Evolutionary conservation across 2,797 vertebrate species (phyloP).

Genomic region (Pygocentrus nattereri): DNA sequence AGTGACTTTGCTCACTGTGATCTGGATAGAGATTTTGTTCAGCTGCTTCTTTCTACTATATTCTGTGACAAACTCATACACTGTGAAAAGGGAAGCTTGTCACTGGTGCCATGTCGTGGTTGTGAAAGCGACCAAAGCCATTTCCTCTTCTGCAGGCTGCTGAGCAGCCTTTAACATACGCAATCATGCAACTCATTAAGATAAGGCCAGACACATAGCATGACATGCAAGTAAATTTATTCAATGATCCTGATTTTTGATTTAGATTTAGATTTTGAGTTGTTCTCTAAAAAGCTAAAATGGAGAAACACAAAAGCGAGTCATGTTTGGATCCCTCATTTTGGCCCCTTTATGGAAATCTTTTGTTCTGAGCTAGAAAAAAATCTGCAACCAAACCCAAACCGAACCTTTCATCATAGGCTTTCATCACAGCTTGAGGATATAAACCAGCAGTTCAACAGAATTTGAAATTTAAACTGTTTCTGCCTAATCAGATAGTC

Average conservation of each 20-base stretch:
- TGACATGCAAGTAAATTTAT: neutral
- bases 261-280: neutral
- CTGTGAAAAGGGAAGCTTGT: constrained; percentile 39
- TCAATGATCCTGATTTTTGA: neutral
- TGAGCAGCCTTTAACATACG: neutral
- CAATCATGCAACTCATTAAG: neutral
- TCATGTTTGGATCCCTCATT: neutral
- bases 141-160: neutral
- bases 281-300: neutral
- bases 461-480: no score
- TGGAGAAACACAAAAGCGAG: neutral
- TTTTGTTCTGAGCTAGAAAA: neutral
- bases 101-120: constrained; percentile 36
- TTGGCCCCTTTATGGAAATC: neutral
- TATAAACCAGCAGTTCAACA: no score
- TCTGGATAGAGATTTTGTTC: neutral
- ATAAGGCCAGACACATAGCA: neutral
- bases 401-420: no score
- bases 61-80: neutral
- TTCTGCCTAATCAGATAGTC: no score
- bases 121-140: constrained; percentile 8
- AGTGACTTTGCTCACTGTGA: neutral
- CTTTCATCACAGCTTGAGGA: no score
- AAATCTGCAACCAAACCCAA: no score
- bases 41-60: neutral